A percentile compares a stretch with the other conserved stretches of the same genome.
Evolutionary conservation across 2,888 invertebrate genomes (phyloP).

Genomic region (Nematopogon swammerdamellus): DNA sequence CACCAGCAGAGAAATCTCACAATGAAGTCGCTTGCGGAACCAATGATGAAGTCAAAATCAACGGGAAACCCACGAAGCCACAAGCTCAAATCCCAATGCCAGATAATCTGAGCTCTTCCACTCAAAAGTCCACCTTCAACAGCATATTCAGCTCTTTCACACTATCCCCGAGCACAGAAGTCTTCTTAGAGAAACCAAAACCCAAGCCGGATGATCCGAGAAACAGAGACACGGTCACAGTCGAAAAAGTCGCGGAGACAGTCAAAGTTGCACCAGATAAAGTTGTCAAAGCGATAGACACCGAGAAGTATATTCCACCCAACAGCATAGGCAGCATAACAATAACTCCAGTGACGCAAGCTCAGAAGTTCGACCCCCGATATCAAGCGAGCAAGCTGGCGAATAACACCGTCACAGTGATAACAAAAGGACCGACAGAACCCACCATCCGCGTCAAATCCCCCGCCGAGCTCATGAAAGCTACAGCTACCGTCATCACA

Average conservation of each 20-base stretch:
- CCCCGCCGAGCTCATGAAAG: slow-evolving; percentile 29
- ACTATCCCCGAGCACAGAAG: slow-evolving; percentile 23
- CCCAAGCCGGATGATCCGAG: background rate
- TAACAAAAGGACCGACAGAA: slow-evolving; percentile 20
- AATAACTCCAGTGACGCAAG: slow-evolving; percentile 33
- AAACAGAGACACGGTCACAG: background rate
- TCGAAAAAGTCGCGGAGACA: slow-evolving; percentile 18
- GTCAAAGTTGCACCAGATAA: slow-evolving; percentile 11
- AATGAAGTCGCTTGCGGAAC: slow-evolving; percentile 9
- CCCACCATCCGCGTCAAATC: slow-evolving; percentile 40
- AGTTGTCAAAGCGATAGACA: slow-evolving; percentile 12
- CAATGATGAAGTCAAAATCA: slow-evolving; percentile 16
- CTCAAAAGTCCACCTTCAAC: slow-evolving; percentile 17
- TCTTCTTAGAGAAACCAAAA: slow-evolving; percentile 28
- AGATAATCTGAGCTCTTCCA: slow-evolving; percentile 1
- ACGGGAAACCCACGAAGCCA: background rate
- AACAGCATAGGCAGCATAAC: slow-evolving; percentile 46
- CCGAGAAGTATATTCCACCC: slow-evolving; percentile 35
- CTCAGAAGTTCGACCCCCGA: slow-evolving; percentile 20
- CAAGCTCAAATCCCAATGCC: background rate
- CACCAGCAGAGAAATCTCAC: slow-evolving; percentile 17
- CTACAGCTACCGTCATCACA: slow-evolving; percentile 34
- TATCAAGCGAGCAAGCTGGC: slow-evolving; percentile 17
- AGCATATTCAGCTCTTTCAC: slow-evolving; percentile 25
- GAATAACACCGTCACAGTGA: slow-evolving; percentile 7